phyloP scores from a whole-genome alignment of 2,797 vertebrate species.

The Rhincodon typus region DNA sequence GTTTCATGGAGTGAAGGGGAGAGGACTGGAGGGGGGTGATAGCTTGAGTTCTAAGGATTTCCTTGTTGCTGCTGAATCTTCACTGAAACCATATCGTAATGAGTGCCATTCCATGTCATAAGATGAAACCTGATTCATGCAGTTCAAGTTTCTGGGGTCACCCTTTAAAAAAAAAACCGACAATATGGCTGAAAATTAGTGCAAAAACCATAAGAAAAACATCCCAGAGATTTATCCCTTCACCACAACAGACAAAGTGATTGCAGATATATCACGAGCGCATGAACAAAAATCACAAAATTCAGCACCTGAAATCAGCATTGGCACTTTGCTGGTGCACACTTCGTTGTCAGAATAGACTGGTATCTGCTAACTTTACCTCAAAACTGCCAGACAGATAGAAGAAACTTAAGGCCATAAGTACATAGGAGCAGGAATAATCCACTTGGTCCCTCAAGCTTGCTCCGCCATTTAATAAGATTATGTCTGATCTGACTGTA shows the following conservation, averaged over 20 bases:
- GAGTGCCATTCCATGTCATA: not conserved
- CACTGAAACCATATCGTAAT: not conserved
- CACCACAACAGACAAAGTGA: not conserved
- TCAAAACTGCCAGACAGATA: not conserved
- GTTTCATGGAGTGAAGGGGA: not conserved
- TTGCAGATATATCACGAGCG: not conserved
- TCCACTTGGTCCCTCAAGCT: too few relatives aligned
- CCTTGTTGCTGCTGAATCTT: not conserved
- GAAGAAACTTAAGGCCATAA: too few relatives aligned
- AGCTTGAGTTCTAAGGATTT: not conserved
- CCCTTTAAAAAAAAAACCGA: not conserved
- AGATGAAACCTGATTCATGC: not conserved
- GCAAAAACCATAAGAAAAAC: not conserved
- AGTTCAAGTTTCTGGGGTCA: not conserved
- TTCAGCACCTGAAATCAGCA: not conserved
- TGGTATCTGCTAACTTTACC: not conserved
- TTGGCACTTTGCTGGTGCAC: not conserved
- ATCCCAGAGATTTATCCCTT: not conserved
- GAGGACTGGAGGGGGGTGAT: not conserved
- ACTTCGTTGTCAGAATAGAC: not conserved
- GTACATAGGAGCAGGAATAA: too few relatives aligned
- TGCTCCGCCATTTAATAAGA: too few relatives aligned
- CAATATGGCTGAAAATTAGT: not conserved
- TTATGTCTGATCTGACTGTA: too few relatives aligned
- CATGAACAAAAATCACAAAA: not conserved